Evolutionary conservation across 2,888 invertebrate species (phyloP).

Genomic region (Stegana nigrithorax): DNA sequence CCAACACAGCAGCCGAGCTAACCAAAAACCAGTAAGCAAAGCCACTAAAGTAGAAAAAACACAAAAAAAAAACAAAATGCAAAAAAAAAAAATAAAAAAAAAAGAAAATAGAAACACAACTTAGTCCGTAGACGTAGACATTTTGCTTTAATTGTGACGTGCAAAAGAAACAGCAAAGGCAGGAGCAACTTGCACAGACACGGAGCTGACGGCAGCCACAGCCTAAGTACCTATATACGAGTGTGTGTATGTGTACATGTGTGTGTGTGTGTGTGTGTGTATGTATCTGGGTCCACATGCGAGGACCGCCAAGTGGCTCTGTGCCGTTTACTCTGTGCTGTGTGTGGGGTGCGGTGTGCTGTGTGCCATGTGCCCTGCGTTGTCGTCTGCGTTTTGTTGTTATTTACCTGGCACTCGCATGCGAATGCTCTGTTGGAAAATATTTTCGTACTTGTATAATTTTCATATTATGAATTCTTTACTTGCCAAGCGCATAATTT

Average conservation of each 20-base stretch:
- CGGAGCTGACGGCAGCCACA: too few relatives aligned
- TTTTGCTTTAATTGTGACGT: constrained; percentile 39
- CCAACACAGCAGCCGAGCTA: constrained; percentile 24
- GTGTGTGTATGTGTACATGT: not conserved
- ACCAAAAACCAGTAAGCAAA: too few relatives aligned
- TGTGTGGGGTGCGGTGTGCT: not conserved
- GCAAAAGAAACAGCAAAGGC: constrained; percentile 16
- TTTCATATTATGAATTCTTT: too few relatives aligned
- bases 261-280: not conserved
- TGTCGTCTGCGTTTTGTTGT: not conserved
- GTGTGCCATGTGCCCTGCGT: not conserved
- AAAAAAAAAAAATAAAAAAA: not conserved
- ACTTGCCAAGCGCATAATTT: not conserved
- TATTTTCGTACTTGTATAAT: too few relatives aligned
- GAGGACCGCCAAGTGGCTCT: too few relatives aligned
- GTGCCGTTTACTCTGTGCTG: too few relatives aligned
- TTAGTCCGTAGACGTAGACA: not conserved
- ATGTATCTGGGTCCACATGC: too few relatives aligned
- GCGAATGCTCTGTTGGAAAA: not conserved
- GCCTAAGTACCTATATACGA: not conserved
- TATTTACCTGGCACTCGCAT: not conserved
- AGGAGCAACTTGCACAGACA: not conserved
- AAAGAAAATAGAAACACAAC: not conserved
- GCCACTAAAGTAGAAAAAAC: not conserved
- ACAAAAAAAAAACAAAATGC: not conserved